phyloP scores from a whole-genome alignment of 2,888 invertebrate genomes.

The Eilema caniola region DNA sequence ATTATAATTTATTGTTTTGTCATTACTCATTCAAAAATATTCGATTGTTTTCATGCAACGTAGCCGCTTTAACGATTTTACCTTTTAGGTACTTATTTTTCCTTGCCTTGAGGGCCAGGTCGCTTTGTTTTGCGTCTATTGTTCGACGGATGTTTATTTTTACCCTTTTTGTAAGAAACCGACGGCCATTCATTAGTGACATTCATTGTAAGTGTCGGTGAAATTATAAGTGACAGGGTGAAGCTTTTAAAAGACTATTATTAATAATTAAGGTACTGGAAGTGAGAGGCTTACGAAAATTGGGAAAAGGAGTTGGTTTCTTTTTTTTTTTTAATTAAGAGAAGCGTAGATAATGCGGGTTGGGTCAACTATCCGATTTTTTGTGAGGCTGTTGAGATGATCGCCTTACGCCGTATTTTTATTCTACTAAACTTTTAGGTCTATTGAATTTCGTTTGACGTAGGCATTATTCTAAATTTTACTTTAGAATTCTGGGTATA shows the following conservation, averaged over 20 bases:
- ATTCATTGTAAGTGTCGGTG: constrained; percentile 35
- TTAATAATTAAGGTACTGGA: constrained; percentile 17
- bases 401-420: background rate
- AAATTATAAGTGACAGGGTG: constrained; percentile 45
- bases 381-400: background rate
- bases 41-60: constrained; percentile 16
- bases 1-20: background rate
- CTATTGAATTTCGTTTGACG: background rate
- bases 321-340: background rate
- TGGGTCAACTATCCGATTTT: background rate
- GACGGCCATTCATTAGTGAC: constrained; percentile 51
- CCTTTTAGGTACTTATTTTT: constrained; percentile 31
- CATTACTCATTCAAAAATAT: constrained; percentile 17
- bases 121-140: constrained; percentile 55
- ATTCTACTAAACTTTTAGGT: background rate
- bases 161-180: constrained; percentile 51
- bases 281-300: background rate
- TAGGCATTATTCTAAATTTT: background rate
- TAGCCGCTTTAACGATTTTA: constrained; percentile 18
- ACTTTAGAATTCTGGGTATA: background rate
- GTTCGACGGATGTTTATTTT: constrained; percentile 54
- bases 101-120: constrained; percentile 44
- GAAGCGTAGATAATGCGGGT: background rate
- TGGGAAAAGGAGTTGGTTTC: background rate
- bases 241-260: constrained; percentile 18